Evolutionary conservation across 2,113 vertebrate genomes (phyloP), one percentile per base, ranked within the genome.

Genomic region (Nothocercus nigrocapillus): DNA sequence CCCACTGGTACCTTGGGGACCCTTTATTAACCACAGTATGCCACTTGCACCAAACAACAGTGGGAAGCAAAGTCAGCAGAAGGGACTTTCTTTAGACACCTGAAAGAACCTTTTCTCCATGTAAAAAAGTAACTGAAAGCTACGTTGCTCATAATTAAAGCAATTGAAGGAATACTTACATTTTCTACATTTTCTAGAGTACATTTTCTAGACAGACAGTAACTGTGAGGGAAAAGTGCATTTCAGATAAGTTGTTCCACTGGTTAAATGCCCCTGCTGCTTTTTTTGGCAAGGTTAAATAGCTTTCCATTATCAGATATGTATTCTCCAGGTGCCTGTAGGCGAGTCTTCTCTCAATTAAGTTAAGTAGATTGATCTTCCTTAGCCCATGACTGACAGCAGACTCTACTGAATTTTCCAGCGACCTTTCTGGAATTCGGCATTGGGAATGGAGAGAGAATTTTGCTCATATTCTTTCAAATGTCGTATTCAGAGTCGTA

Each of bases 61-160:
- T 28, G 67, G 22, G 20, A 94, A 97, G 73, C 9, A 70, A 91
- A 94, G 66, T 88, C 84, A 95, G 22, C 80, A 94, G 58, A 45
- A 76, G 32, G 27, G 13, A 79, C 18, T 59, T 95, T 90, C 85
- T 16, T 47, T 6, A 64, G 63, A 87, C 32, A 88, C 30, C 24
- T 75, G 82, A 40, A 64, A 94, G 89, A 69, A 88, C 24, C 3
- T 90, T 96, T 95, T 93, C 42, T 14, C 42, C 42, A 44, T 44
- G 44, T 44, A 44, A 93, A 97, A 5, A 86, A 24, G 53, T 51
- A 82, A 70, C 62, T 83, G 86, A 95, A 93, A 92, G 93, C 64
- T 95, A 92, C 91, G 72, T 85, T 93, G 40, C 32, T 90, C 89
- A 95, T 76, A 96, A 97, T 76, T 88, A 95, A 95, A 92, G 47